These are phyloP conservation scores for Chaetodon trifascialis DNA, from an alignment of 2,113 vertebrate genomes.

Conservation along the genomic window DNA sequence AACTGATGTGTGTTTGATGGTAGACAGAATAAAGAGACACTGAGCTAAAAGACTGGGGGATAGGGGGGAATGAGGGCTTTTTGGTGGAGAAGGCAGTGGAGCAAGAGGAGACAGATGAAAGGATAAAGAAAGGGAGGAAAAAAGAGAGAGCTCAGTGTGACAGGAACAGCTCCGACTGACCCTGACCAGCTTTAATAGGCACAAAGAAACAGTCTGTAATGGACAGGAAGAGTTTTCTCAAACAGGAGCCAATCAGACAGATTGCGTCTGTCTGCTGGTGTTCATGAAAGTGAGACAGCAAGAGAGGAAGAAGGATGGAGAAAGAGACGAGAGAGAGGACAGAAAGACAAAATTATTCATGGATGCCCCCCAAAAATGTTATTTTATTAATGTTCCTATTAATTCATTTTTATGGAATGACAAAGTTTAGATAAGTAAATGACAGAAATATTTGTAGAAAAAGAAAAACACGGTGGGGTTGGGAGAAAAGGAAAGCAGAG, in stretches of 20 bases:
- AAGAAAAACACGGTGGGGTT: not conserved
- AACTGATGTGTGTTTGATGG: conserved; percentile 74
- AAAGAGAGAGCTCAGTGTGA: conserved; percentile 40
- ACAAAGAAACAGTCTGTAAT: conserved; percentile 54
- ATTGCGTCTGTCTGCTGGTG: conserved; percentile 23
- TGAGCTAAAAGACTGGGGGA: conserved; percentile 40
- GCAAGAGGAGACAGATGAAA: conserved; percentile 58
- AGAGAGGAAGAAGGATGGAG: not conserved
- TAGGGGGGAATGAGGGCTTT: conserved; percentile 31
- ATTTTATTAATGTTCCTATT: not conserved
- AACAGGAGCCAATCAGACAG: conserved; percentile 51
- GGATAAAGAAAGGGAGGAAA: conserved; percentile 44
- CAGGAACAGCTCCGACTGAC: conserved; percentile 56
- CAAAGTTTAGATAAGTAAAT: not conserved
- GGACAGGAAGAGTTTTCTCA: conserved; percentile 57
- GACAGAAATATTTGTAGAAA: not conserved
- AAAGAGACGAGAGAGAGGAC: conserved; percentile 7
- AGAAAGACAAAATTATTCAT: not conserved
- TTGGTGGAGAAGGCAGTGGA: conserved; percentile 36
- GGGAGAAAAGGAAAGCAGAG: conserved; percentile 10
- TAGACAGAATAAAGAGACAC: conserved; percentile 57
- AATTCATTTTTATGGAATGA: not conserved
- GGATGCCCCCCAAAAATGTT: not conserved
- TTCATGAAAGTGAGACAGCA: not conserved
- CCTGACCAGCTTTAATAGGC: conserved; percentile 59